These are phyloP conservation scores for Stenotaenia linearis DNA, from an alignment of 2,888 invertebrate genomes.

Conservation along the genomic window DNA sequence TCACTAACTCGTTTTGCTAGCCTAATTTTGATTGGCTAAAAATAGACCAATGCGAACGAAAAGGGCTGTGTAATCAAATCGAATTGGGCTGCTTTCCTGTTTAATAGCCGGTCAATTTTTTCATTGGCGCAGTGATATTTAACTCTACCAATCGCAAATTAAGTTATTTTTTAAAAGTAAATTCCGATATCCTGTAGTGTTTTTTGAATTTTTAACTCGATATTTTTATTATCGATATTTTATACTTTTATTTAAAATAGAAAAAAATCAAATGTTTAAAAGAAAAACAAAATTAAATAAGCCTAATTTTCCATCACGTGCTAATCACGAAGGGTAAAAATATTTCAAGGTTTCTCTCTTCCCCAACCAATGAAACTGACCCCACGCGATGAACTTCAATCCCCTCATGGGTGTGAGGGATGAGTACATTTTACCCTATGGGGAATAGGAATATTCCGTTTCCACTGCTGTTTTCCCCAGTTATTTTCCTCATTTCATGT, in stretches of 20 bases:
- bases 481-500: background rate
- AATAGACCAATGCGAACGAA: background rate
- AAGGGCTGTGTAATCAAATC: background rate
- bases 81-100: background rate
- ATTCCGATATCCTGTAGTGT: background rate
- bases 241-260: no score
- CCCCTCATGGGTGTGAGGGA: background rate
- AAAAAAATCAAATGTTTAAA: no score
- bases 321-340: background rate
- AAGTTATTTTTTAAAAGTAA: background rate
- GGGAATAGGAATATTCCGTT: background rate
- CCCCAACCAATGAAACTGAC: background rate
- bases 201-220: no score
- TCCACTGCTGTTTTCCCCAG: background rate
- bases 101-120: background rate
- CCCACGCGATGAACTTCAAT: slow-evolving; percentile 17
- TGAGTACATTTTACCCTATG: slow-evolving; percentile 17
- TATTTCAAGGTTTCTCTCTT: slow-evolving; percentile 1
- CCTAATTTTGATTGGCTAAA: background rate
- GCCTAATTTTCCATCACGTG: background rate
- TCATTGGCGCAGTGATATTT: background rate
- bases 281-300: background rate
- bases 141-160: background rate
- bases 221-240: no score
- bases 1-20: background rate